Conservation (phyloP, 1,140 invertebrate genomes). For the Homalodisca vitripennis region DNA sequence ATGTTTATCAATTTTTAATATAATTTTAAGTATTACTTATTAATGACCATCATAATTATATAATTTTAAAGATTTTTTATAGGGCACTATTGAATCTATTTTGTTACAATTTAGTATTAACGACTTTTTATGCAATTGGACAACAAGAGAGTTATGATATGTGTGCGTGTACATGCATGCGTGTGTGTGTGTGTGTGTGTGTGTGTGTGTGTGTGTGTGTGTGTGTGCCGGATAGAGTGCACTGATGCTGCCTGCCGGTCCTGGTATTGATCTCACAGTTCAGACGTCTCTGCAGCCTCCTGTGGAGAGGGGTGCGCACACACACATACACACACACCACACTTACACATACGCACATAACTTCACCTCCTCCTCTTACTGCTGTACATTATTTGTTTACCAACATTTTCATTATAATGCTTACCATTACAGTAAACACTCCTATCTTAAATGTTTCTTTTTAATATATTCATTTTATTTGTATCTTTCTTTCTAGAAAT, state of each 20-base stretch:
- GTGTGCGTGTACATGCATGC: constrained; percentile 2
- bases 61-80: too few species aligned
- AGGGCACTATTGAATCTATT: too few species aligned
- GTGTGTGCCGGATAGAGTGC: constrained; percentile 5
- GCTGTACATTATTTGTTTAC: constrained; percentile 1
- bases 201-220: constrained; percentile 21
- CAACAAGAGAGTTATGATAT: too few species aligned
- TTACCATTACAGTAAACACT: too few species aligned
- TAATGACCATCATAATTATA: too few species aligned
- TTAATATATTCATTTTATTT: too few species aligned
- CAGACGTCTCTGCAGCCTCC: constrained; percentile 18
- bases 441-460: too few species aligned
- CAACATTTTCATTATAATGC: not conserved
- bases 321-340: constrained; percentile 16
- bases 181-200: constrained; percentile 20
- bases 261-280: constrained; percentile 1
- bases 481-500: too few species aligned
- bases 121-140: too few species aligned
- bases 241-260: not conserved
- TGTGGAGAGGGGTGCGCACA: not conserved
- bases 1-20: too few species aligned
- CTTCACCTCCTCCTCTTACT: not conserved
- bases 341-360: not conserved
- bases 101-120: too few species aligned
- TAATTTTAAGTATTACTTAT: too few species aligned